Evolutionary conservation across 2,888 invertebrate species (phyloP).

Genomic region (Drosophila mercatorum): DNA sequence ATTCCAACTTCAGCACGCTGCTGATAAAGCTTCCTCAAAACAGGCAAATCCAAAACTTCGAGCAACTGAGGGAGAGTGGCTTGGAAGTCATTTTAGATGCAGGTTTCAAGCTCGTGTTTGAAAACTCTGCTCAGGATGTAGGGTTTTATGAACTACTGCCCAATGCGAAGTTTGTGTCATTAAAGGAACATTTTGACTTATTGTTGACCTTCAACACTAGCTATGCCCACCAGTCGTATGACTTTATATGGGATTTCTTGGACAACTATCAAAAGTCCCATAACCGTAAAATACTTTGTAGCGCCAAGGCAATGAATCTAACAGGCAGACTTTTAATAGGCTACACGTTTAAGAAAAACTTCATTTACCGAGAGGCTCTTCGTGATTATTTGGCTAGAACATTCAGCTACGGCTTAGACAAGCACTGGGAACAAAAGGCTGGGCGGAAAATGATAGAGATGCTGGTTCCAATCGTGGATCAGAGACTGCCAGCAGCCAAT

Average conservation of each 20-base stretch:
- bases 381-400: constrained; percentile 1
- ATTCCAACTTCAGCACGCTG: constrained; percentile 38
- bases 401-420: background rate
- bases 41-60: constrained; percentile 22
- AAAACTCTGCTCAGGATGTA: background rate
- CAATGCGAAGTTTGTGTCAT: background rate
- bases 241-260: background rate
- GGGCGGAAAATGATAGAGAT: background rate
- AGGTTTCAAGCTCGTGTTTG: background rate
- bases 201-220: constrained; percentile 4
- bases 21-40: constrained; percentile 21
- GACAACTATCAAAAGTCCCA: background rate
- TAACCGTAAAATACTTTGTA: constrained; percentile 3
- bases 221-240: constrained; percentile 5
- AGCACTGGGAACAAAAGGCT: constrained; percentile 2
- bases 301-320: background rate
- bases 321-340: background rate
- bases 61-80: constrained; percentile 21
- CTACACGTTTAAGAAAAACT: constrained; percentile 8
- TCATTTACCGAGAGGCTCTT: constrained; percentile 3
- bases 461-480: background rate
- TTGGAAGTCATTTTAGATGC: constrained; percentile 9
- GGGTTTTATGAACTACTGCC: background rate
- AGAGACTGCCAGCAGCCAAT: background rate
- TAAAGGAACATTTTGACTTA: background rate